These are phyloP conservation scores for Mesitornis unicolor DNA, from an alignment of 2,113 vertebrate genomes.

Conservation along the genomic window DNA sequence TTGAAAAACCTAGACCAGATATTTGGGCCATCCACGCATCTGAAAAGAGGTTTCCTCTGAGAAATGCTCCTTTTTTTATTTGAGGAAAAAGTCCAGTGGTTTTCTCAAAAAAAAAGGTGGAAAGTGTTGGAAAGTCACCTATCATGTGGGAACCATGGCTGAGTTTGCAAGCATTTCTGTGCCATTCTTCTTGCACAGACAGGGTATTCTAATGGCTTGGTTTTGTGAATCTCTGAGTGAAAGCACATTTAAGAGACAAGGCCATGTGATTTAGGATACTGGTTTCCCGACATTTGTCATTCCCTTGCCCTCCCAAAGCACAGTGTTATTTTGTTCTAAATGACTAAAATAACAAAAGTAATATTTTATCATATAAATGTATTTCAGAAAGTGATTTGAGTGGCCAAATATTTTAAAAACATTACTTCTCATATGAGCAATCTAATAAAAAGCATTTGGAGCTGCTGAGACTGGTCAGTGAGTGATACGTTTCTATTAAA, in stretches of 20 bases:
- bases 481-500: neutral
- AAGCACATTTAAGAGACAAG: neutral
- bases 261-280: neutral
- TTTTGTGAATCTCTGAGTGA: neutral
- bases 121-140: neutral
- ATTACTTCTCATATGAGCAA: neutral
- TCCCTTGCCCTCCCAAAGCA: neutral
- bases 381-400: neutral
- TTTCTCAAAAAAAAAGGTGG: too few relatives aligned
- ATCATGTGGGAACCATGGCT: neutral
- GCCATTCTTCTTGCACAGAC: neutral
- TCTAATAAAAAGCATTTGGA: neutral
- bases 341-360: neutral
- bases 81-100: neutral
- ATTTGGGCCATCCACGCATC: neutral
- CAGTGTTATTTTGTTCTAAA: neutral
- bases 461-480: neutral
- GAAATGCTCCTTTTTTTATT: neutral
- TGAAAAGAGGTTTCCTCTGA: neutral
- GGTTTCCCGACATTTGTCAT: neutral
- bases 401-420: neutral
- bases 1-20: neutral
- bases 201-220: neutral
- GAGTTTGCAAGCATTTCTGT: neutral
- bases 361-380: neutral